Evolutionary conservation across 2,888 invertebrate species (phyloP).

Genomic region (Philhelius pedissequus): DNA sequence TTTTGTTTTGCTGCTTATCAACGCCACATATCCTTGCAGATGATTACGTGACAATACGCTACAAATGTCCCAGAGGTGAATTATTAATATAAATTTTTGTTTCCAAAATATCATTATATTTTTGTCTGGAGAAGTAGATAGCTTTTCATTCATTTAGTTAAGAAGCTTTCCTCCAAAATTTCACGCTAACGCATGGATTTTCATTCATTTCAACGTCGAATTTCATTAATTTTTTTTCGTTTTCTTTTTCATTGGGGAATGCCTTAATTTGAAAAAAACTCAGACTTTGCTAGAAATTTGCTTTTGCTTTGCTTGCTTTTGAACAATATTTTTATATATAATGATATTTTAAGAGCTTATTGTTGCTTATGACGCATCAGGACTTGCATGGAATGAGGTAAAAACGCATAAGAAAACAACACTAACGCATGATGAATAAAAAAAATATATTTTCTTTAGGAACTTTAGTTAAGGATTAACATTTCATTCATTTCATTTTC

Average conservation of each 20-base stretch:
- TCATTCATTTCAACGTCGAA: background rate
- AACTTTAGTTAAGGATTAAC: too few species aligned
- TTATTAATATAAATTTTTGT: slow-evolving; percentile 68
- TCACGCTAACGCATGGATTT: slow-evolving; percentile 26
- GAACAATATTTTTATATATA: background rate
- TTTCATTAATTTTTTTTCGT: background rate
- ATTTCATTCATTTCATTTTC: too few species aligned
- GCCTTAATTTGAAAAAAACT: background rate
- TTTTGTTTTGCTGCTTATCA: slow-evolving; percentile 13
- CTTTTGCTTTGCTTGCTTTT: background rate
- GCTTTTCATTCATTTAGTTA: background rate
- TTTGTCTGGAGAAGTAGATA: slow-evolving; percentile 36
- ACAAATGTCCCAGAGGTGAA: slow-evolving; percentile 93
- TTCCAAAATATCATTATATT: background rate
- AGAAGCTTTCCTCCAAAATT: slow-evolving; percentile 28
- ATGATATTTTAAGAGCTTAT: background rate
- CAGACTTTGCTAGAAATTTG: background rate
- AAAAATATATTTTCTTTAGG: background rate
- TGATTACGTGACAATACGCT: slow-evolving; percentile 94
- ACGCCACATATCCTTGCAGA: slow-evolving; percentile 87
- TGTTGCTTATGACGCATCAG: background rate
- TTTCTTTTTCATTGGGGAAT: background rate
- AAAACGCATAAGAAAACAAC: background rate
- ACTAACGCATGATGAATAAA: background rate
- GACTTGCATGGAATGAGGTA: slow-evolving; percentile 11